phyloP scores from a whole-genome alignment of 2,113 vertebrate species.

The Oostethus manadensis region DNA sequence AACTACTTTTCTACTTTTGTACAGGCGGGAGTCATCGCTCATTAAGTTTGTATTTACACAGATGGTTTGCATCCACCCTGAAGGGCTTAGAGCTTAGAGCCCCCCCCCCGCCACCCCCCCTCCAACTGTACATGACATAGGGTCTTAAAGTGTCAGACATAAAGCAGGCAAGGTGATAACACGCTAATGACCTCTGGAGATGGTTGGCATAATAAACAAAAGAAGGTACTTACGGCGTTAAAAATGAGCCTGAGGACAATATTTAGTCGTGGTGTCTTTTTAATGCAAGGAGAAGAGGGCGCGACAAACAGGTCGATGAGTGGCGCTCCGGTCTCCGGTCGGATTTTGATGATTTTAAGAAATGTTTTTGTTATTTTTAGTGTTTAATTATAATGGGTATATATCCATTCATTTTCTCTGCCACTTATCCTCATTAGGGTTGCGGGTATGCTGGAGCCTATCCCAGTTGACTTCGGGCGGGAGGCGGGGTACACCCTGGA shows the following conservation, averaged over 20 bases:
- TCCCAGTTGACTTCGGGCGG: too few species aligned
- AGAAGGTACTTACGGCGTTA: conserved; percentile 41
- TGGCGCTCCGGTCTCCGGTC: neutral
- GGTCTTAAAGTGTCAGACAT: conserved; percentile 37
- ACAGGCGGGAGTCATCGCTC: conserved; percentile 59
- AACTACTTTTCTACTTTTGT: conserved; percentile 31
- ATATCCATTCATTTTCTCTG: too few species aligned
- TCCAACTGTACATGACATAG: conserved; percentile 35
- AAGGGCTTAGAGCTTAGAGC: neutral
- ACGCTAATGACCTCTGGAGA: conserved; percentile 42
- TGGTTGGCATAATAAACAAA: conserved; percentile 55
- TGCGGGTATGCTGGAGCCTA: too few species aligned
- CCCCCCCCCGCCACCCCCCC: too few species aligned
- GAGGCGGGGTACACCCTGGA: too few species aligned
- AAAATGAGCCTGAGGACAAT: conserved; percentile 16
- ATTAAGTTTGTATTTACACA: conserved; percentile 61
- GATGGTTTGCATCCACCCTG: conserved; percentile 63
- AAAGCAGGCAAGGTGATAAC: conserved; percentile 55
- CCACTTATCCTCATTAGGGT: too few species aligned
- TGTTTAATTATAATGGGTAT: too few species aligned
- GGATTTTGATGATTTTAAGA: too few species aligned
- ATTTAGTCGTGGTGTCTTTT: conserved; percentile 22
- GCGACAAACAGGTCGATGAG: conserved; percentile 18
- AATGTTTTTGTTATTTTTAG: too few species aligned
- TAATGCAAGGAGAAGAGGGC: conserved; percentile 23